phyloP scores from a whole-genome alignment of 2,113 vertebrate species.

The Prochilodus magdalenae region DNA sequence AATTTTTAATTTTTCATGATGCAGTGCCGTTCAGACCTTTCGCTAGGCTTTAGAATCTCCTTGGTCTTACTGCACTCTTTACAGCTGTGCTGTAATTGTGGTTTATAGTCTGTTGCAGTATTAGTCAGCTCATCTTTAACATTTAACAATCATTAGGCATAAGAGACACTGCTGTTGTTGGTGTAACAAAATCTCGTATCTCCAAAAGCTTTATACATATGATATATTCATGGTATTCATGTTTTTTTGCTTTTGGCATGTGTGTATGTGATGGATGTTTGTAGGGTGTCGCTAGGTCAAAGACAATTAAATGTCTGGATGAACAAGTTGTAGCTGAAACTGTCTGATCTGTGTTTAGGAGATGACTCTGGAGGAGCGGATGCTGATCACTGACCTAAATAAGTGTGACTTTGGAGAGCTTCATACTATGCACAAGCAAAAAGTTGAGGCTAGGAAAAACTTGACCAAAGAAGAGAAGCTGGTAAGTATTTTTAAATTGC shows the following conservation, averaged over 20 bases:
- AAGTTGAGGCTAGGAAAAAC: constrained; percentile 75
- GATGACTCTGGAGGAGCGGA: constrained; percentile 75
- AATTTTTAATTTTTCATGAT: no score
- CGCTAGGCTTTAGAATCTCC: no score
- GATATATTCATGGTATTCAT: background rate
- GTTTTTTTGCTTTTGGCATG: background rate
- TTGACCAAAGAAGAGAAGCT: constrained; percentile 78
- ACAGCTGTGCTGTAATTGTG: no score
- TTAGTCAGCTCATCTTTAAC: no score
- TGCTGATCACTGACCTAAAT: constrained; percentile 71
- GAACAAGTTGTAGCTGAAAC: background rate
- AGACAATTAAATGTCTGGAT: background rate
- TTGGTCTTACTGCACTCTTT: no score
- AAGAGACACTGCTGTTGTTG: no score
- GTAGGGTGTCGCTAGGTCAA: background rate
- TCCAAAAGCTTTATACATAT: background rate
- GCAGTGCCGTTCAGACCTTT: no score
- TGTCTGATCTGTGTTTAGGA: constrained; percentile 66
- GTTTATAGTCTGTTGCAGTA: no score
- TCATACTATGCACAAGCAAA: constrained; percentile 74
- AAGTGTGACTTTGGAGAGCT: constrained; percentile 80
- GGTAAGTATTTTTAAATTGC: constrained; percentile 56
- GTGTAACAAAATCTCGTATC: no score
- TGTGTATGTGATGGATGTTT: background rate
- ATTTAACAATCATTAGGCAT: no score